These are phyloP conservation scores for Rhincodon typus DNA, from an alignment of 2,797 vertebrate genomes.

Conservation along the genomic window DNA sequence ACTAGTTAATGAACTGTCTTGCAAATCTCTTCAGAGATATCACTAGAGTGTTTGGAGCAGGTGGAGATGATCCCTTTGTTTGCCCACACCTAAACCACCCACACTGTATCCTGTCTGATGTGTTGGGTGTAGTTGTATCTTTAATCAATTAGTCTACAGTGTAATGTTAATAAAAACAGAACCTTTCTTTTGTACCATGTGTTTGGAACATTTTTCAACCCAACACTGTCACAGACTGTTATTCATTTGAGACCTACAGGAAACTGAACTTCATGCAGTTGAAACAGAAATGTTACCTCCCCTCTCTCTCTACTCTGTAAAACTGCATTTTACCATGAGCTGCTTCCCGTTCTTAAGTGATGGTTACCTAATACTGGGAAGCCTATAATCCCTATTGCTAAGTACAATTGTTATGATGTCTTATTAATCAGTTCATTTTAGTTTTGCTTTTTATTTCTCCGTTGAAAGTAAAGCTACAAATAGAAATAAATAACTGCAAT, in stretches of 20 bases:
- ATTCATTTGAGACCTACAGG: slow-evolving; percentile 24
- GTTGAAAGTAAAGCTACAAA: neutral
- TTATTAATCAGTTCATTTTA: neutral
- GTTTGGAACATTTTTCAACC: slow-evolving; percentile 29
- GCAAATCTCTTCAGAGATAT: neutral
- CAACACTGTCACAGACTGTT: slow-evolving; percentile 6
- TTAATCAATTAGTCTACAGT: slow-evolving; percentile 31
- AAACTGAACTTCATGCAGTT: slow-evolving; percentile 13
- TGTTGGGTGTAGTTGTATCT: neutral
- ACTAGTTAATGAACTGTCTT: neutral
- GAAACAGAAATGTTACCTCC: neutral
- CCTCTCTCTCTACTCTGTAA: neutral
- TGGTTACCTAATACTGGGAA: neutral
- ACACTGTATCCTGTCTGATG: slow-evolving; percentile 20
- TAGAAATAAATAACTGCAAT: neutral
- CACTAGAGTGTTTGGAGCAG: neutral
- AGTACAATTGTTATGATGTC: neutral
- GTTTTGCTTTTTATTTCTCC: neutral
- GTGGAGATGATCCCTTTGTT: neutral
- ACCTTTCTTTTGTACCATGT: slow-evolving; percentile 13
- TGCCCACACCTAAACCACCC: slow-evolving; percentile 23
- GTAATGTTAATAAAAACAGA: slow-evolving; percentile 30
- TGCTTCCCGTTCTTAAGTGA: neutral
- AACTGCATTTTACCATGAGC: neutral
- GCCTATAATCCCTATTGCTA: neutral